These are phyloP conservation scores for Alentia gelatinosa DNA, from an alignment of 2,888 invertebrate genomes.

Conservation along the genomic window DNA sequence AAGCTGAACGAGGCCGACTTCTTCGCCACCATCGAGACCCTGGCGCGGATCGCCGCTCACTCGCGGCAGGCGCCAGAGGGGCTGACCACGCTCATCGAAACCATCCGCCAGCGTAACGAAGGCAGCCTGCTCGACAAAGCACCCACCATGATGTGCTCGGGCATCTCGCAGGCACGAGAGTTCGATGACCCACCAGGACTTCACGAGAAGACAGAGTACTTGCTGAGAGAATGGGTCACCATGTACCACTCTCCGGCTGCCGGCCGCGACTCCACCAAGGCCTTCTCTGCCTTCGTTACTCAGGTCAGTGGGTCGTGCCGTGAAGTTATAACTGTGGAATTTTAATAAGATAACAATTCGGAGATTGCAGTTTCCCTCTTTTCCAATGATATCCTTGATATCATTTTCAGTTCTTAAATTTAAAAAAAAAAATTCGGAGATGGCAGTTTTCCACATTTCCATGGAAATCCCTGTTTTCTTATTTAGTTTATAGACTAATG, in stretches of 20 bases:
- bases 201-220: slow-evolving; percentile 95
- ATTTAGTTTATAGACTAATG: no score
- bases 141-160: slow-evolving; percentile 93
- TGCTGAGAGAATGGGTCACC: slow-evolving; percentile 96
- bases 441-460: no score
- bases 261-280: slow-evolving; percentile 84
- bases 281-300: slow-evolving; percentile 95
- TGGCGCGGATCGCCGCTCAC: slow-evolving; percentile 88
- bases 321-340: no score
- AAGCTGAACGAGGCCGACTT: slow-evolving; percentile 85
- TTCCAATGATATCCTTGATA: no score
- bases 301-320: slow-evolving; percentile 81
- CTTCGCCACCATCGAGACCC: slow-evolving; percentile 91
- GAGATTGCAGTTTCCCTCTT: no score
- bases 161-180: slow-evolving; percentile 92
- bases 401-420: no score
- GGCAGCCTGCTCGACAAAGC: slow-evolving; percentile 89
- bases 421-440: no score
- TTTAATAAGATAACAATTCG: no score
- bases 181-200: slow-evolving; percentile 96
- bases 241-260: slow-evolving; percentile 88
- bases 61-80: slow-evolving; percentile 91
- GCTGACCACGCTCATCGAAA: slow-evolving; percentile 90
- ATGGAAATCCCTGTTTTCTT: no score
- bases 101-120: slow-evolving; percentile 87